Base-by-base conservation (phyloP, 2,113 vertebrate species). In the Bostrychus sinensis region DNA sequence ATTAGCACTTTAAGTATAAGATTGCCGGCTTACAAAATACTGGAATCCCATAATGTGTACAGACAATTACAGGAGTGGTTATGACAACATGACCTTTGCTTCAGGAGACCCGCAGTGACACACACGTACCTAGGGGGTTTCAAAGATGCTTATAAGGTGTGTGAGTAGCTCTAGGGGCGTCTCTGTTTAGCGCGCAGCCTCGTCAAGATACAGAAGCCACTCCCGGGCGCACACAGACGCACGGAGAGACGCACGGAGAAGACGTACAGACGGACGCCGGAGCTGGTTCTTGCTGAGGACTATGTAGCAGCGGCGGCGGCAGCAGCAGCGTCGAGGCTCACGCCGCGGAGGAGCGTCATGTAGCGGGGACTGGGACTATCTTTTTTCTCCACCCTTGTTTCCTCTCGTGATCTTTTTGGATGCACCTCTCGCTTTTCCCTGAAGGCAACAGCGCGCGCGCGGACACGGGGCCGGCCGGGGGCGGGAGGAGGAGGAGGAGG, bases 191-290 rank as follows among this genome's bases (percentile, higher is more conserved):
- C 70, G 75, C 71, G 66, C 85, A 80, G 79, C 80, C 56, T 61
- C 14, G 67, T 78, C 51, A 48, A n/a, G 7, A 34, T 10, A 34
- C 41, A 10, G 77, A 85, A 85, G 82, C 88, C 86, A 87, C 92
- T 86, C 92, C 92, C 90, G 84, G 91, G 92, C 87, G 88, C 62
- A 30, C 54, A 70, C 70, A 11, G 56, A 66, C 78, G 7, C 36
- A 69, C 62, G 12, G 41, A 25, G 43, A 22, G 22, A 78, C 81
- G 1, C 39, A 61, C 32, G 32, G 13, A 37, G 13, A 11, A 16
- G 37, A 77, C 80, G 1, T 30, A 60, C 58, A 23, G 60, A 73
- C 66, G 41, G 56, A 46, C 30, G 30, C 22, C 13, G 25, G 16
- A 17, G 48, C 48, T 51, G 25, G 13, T 51, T 51, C 48, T 51